A percentile compares a stretch with the other conserved stretches of the same genome.
phyloP scores from a whole-genome alignment of 1,140 invertebrate genomes.

The Pseudachorutes palmiensis region DNA sequence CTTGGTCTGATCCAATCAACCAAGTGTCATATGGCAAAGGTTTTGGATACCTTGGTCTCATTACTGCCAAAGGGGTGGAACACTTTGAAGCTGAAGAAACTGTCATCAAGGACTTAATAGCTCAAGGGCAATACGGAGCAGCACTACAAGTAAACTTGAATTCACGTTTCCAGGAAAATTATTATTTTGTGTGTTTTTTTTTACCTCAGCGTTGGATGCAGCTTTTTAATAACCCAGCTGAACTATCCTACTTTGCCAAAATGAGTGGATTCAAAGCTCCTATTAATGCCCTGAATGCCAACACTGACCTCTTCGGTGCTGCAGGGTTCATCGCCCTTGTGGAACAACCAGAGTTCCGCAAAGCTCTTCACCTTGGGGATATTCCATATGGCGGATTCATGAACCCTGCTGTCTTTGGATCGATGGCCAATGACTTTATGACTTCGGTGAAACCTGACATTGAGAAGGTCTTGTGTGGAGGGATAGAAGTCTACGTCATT shows the following conservation, averaged over 20 bases:
- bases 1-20: not conserved
- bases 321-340: constrained; percentile 44
- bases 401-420: constrained; percentile 9
- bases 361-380: constrained; percentile 48
- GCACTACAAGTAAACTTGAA: too few species aligned
- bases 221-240: too few species aligned
- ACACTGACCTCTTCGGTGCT: not conserved
- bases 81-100: not conserved
- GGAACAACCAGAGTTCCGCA: constrained; percentile 41
- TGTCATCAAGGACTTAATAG: too few species aligned
- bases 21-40: not conserved
- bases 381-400: constrained; percentile 40
- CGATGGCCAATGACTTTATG: constrained; percentile 14
- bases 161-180: too few species aligned
- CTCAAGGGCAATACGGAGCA: too few species aligned
- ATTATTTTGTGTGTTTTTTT: too few species aligned
- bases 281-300: not conserved
- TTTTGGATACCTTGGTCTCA: not conserved
- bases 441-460: constrained; percentile 13
- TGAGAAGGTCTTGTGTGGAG: not conserved
- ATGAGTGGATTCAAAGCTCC: too few species aligned
- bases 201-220: too few species aligned
- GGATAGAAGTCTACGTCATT: not conserved
- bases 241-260: too few species aligned
- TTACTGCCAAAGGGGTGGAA: not conserved